These are phyloP conservation scores for Ahaetulla prasina DNA, from an alignment of 2,113 vertebrate species.

Conservation along the genomic window DNA sequence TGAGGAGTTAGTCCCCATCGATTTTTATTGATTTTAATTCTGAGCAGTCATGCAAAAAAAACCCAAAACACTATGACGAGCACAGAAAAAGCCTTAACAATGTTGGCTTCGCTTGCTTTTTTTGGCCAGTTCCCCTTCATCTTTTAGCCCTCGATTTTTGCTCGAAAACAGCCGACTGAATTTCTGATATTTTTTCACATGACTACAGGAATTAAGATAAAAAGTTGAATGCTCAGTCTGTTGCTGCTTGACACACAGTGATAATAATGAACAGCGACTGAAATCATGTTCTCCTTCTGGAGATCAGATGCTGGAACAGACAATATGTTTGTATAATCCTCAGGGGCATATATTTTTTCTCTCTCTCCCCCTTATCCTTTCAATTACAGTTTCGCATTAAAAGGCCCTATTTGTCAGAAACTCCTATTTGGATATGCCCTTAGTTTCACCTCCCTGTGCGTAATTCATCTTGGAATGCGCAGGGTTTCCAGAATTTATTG, in stretches of 20 bases:
- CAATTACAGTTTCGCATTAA: not conserved
- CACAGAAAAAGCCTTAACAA: not conserved
- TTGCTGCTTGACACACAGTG: not conserved
- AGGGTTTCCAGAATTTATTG: conserved; percentile 42
- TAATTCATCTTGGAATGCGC: conserved; percentile 33
- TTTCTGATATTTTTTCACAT: not conserved
- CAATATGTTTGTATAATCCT: not conserved
- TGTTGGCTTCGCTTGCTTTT: not conserved
- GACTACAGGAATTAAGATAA: not conserved
- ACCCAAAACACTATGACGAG: too few relatives aligned
- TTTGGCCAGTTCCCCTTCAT: not conserved
- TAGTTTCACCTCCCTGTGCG: conserved; percentile 14
- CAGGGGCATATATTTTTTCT: not conserved
- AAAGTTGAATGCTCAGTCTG: not conserved
- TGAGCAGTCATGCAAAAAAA: not conserved
- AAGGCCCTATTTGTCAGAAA: not conserved
- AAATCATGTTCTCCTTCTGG: not conserved
- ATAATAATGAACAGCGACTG: not conserved
- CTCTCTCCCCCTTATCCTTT: not conserved
- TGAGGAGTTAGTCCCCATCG: not conserved
- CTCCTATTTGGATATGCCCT: not conserved
- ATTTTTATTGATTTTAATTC: not conserved
- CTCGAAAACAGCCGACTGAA: not conserved
- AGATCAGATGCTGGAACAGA: not conserved
- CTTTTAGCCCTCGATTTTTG: not conserved